Evolutionary conservation across 2,888 invertebrate species (phyloP), one percentile per base, ranked within the genome.

Genomic region (Chrysolina americana): DNA sequence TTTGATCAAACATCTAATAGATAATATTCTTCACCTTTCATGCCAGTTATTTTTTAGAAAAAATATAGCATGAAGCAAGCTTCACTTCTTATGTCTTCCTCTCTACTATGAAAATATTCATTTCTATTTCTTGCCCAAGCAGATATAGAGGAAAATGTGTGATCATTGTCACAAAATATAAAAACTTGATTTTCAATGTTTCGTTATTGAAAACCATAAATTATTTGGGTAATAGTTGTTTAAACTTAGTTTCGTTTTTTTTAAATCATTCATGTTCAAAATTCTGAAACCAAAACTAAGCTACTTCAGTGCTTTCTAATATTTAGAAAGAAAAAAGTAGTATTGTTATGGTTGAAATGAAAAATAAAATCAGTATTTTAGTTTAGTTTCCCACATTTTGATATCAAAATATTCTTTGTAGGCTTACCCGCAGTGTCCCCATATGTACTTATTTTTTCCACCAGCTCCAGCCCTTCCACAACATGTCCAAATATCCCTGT

Each of bases 401-500:
- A 91, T 86, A 95, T 94, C 83, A 93, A 87, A 85, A 94, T 92
- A 83, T 91, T 92, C 88, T 93, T 93, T 82, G 92, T 93, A 74
- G 94, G 94, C 87, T 94, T 94, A 75, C 95, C 94, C 77, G 93
- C 92, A 81, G 93, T 92, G 88, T 94, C 94, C 80, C 94, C 94
- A 82, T 91, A 92, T 83, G 93, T 93, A 81, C 94, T 93, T 82
- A 95, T 93, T 86, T 93, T 93, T 86, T 94, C 95, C 75, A 95
- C 92, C 82, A 95, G 89, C 83, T 94, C 94, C 78, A 95, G 89
- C 19, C 95, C 95, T 83, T 95, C 94, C 81, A 95, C 92, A 15
- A 95, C 94, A 87, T 92, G 93, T 47, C 93, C 95, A 86, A 95
- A 95, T 79, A 95, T 95, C 56, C 93, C 95, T 6, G 95, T 94